Evolutionary conservation across 2,113 vertebrate genomes (phyloP).

Genomic region (Calyptommatus sinebrachiatus): DNA sequence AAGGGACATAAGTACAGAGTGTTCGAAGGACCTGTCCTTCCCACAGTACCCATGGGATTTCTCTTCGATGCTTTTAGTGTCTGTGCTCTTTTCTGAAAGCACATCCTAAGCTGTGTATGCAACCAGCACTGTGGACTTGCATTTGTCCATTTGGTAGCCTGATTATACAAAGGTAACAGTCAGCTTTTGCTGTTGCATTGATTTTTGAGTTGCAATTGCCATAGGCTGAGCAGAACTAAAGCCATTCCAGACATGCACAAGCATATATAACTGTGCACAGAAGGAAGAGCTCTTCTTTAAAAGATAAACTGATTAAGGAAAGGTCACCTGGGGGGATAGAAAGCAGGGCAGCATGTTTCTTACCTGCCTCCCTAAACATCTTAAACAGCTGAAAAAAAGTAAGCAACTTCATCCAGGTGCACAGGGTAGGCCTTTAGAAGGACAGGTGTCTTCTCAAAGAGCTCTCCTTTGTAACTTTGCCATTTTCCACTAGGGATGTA

Average conservation of each 20-base stretch:
- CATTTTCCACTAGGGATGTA: slow-evolving; percentile 91
- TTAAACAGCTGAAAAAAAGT: slow-evolving; percentile 82
- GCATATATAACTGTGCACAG: not conserved
- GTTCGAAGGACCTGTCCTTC: not conserved
- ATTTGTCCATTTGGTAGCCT: not conserved
- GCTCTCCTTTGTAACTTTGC: slow-evolving; percentile 92
- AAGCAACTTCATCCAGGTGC: slow-evolving; percentile 89
- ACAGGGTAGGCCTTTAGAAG: slow-evolving; percentile 89
- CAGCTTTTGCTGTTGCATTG: not conserved
- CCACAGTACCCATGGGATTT: not conserved
- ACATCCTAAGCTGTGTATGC: not conserved
- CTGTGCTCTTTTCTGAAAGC: not conserved
- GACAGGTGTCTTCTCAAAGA: slow-evolving; percentile 85
- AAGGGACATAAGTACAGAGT: not conserved
- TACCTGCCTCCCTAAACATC: not conserved
- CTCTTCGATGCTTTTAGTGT: no score
- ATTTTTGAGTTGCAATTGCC: not conserved
- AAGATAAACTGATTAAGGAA: not conserved
- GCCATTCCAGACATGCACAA: not conserved
- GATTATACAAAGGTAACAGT: not conserved
- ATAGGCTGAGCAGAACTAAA: not conserved
- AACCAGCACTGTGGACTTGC: not conserved
- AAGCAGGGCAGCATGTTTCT: not conserved
- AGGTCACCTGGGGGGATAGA: not conserved
- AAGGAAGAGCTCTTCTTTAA: not conserved